Conservation (phyloP, 2,797 vertebrate species). For the Rhinatrema bivittatum region DNA sequence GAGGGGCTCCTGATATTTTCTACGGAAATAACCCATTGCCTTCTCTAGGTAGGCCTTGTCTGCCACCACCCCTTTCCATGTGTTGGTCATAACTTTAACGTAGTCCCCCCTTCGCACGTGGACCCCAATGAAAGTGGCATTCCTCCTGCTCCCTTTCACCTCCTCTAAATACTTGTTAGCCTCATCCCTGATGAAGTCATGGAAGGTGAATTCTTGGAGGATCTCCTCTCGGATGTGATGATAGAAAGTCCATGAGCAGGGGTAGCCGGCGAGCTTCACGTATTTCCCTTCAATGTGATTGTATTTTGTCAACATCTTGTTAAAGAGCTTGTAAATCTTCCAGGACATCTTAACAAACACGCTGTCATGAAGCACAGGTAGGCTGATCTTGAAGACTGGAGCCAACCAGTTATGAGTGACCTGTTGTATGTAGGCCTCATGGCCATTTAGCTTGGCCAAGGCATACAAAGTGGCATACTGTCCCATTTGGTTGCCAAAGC, state of each 20-base stretch:
- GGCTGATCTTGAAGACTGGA: slow-evolving; percentile 30
- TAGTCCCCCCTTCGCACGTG: slow-evolving; percentile 39
- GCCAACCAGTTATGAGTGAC: slow-evolving; percentile 22
- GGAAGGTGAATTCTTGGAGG: slow-evolving; percentile 20
- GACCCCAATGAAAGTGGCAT: slow-evolving; percentile 30
- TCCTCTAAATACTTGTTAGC: slow-evolving; percentile 3
- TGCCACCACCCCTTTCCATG: slow-evolving; percentile 41
- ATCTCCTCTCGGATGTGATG: slow-evolving; percentile 6
- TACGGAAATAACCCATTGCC: slow-evolving; percentile 36
- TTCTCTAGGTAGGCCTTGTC: slow-evolving; percentile 20
- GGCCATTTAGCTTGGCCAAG: slow-evolving; percentile 31
- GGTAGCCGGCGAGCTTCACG: slow-evolving; percentile 15
- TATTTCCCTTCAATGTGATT: slow-evolving; percentile 13
- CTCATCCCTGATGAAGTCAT: not conserved
- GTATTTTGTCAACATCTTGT: no score
- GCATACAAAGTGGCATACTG: slow-evolving; percentile 38
- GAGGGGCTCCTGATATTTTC: slow-evolving; percentile 4
- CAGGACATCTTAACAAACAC: not conserved
- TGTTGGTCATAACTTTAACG: slow-evolving; percentile 16
- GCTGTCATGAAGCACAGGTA: slow-evolving; percentile 11
- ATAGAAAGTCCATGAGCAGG: slow-evolving; percentile 41
- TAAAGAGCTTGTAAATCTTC: slow-evolving; percentile 16
- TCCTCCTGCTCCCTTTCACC: not conserved
- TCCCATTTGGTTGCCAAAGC: slow-evolving; percentile 46
- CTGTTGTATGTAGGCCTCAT: slow-evolving; percentile 17